phyloP scores from a whole-genome alignment of 2,888 invertebrate genomes.

The Monoplex corrugatus region DNA sequence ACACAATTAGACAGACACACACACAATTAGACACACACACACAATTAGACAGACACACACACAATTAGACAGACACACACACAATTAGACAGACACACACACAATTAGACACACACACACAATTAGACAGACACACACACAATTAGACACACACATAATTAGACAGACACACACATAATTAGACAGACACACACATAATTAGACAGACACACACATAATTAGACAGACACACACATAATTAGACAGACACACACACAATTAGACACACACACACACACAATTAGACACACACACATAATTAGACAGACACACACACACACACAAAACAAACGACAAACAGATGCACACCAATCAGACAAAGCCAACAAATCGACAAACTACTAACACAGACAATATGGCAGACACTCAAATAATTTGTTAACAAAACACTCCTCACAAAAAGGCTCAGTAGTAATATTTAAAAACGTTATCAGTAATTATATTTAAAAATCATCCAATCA shows the following conservation, averaged over 20 bases:
- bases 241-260: slow-evolving; percentile 3
- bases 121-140: slow-evolving; percentile 15
- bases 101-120: neutral
- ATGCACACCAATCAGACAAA: too few relatives aligned
- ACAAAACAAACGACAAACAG: neutral
- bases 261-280: neutral
- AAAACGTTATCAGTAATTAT: too few relatives aligned
- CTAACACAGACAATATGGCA: too few relatives aligned
- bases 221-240: neutral
- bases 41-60: neutral
- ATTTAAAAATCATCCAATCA: too few relatives aligned
- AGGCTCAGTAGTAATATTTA: too few relatives aligned
- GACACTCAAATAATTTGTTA: too few relatives aligned
- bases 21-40: slow-evolving; percentile 25
- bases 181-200: neutral
- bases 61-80: neutral
- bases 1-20: neutral
- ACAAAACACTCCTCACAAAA: too few relatives aligned
- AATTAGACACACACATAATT: neutral
- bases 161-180: neutral
- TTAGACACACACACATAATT: neutral
- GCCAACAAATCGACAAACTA: too few relatives aligned
- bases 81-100: neutral
- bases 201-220: neutral
- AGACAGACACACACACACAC: neutral